These are phyloP conservation scores for Megalurothrips usitatus DNA, from an alignment of 2,888 invertebrate species.

Conservation along the genomic window DNA sequence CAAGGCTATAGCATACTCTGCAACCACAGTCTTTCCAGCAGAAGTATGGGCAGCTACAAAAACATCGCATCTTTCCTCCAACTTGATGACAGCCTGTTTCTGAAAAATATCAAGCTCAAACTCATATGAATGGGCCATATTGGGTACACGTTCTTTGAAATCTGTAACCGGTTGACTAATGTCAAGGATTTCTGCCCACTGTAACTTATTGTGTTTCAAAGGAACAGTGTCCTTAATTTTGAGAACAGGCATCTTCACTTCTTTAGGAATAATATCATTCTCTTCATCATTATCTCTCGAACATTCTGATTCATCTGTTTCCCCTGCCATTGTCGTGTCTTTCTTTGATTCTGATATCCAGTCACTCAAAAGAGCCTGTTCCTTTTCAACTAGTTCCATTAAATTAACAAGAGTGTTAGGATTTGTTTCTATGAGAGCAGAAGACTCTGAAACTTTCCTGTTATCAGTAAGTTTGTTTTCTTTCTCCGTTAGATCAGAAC, in stretches of 20 bases:
- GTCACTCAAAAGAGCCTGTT: constrained; percentile 32
- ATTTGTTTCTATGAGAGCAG: background rate
- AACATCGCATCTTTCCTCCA: constrained; percentile 91
- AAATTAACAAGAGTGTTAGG: constrained; percentile 34
- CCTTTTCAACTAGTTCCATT: constrained; percentile 34
- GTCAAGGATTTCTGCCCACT: constrained; percentile 87
- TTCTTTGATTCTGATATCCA: background rate
- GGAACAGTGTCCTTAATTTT: constrained; percentile 58
- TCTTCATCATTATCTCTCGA: constrained; percentile 33
- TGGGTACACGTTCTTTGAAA: constrained; percentile 73
- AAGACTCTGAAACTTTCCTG: constrained; percentile 13
- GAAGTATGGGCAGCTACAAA: constrained; percentile 99
- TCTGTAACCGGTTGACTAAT: constrained; percentile 73
- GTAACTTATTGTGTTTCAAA: constrained; percentile 51
- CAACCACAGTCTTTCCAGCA: constrained; percentile 97
- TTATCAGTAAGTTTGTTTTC: constrained; percentile 38
- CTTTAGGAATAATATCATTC: constrained; percentile 36
- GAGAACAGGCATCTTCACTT: constrained; percentile 56
- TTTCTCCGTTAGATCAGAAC: constrained; percentile 35
- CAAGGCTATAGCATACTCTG: constrained; percentile 97
- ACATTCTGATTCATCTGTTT: background rate
- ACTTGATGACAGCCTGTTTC: constrained; percentile 89
- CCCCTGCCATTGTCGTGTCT: background rate
- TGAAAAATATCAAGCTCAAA: constrained; percentile 97
- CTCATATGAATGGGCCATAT: constrained; percentile 77